Conservation (phyloP, 2,797 vertebrate genomes). For the Pogonophryne albipinna region DNA sequence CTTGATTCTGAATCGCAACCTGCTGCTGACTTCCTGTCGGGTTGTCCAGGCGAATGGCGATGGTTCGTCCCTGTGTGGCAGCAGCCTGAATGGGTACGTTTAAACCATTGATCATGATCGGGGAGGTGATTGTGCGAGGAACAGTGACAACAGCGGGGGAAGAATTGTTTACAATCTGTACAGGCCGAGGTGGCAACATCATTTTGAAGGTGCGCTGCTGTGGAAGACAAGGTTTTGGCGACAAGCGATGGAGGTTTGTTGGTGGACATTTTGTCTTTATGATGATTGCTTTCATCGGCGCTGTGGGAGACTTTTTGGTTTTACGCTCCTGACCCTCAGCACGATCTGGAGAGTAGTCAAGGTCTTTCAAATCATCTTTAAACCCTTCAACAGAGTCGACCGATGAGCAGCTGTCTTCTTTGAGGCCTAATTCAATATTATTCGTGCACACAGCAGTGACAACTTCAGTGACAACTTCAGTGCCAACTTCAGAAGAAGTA, state of each 20-base stretch:
- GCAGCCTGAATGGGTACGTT: constrained; percentile 72
- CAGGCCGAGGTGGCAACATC: constrained; percentile 38
- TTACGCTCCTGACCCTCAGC: constrained; percentile 56
- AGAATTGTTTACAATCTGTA: constrained; percentile 30
- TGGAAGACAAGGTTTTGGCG: constrained; percentile 52
- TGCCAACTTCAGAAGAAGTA: constrained; percentile 43
- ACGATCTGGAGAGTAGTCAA: constrained; percentile 59
- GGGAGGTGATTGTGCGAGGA: constrained; percentile 66
- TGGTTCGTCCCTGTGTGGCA: constrained; percentile 53
- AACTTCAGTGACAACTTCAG: constrained; percentile 16
- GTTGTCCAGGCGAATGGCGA: constrained; percentile 78
- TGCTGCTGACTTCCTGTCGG: constrained; percentile 46
- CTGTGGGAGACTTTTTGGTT: constrained; percentile 39
- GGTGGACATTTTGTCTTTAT: constrained; percentile 45
- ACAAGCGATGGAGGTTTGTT: constrained; percentile 34
- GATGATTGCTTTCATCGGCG: constrained; percentile 49
- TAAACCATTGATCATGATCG: constrained; percentile 86
- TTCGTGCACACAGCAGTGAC: constrained; percentile 15
- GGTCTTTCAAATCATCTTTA: constrained; percentile 75
- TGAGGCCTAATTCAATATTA: not conserved
- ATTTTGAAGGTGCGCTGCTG: constrained; percentile 61
- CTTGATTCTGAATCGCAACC: constrained; percentile 28
- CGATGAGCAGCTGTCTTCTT: constrained; percentile 64
- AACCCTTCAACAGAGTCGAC: constrained; percentile 61
- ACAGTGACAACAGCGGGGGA: constrained; percentile 50